Evolutionary conservation across 2,888 invertebrate genomes (phyloP).

Genomic region (Scaptomyza tumidula): DNA sequence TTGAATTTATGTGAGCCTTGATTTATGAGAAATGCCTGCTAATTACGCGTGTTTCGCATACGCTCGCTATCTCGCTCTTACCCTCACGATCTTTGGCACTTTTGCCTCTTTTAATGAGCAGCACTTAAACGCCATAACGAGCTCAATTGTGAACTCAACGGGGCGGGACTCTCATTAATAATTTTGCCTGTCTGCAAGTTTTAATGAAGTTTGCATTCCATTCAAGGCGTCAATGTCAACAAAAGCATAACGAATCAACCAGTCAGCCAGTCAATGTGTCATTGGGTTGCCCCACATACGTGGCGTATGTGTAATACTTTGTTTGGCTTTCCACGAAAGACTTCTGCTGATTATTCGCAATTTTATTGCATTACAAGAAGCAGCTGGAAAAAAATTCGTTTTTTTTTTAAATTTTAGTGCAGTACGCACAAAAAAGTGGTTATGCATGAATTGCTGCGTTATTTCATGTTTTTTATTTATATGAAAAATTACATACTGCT

Average conservation of each 20-base stretch:
- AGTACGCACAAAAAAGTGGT: constrained; percentile 13
- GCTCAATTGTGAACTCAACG: constrained; percentile 70
- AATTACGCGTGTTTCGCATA: constrained; percentile 51
- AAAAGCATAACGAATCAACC: constrained; percentile 32
- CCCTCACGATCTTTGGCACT: background rate
- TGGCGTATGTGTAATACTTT: constrained; percentile 46
- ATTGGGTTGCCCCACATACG: constrained; percentile 12
- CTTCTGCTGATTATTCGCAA: constrained; percentile 30
- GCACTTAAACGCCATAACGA: constrained; percentile 70
- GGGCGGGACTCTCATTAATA: constrained; percentile 63
- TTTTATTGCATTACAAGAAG: constrained; percentile 32
- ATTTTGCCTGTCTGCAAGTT: constrained; percentile 57
- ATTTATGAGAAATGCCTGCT: constrained; percentile 70
- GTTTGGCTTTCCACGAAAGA: constrained; percentile 3
- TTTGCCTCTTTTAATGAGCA: constrained; percentile 58
- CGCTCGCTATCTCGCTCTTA: constrained; percentile 1
- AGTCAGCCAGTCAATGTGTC: constrained; percentile 1
- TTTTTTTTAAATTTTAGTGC: constrained; percentile 42
- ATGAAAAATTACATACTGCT: constrained; percentile 24
- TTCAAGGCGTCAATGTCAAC: constrained; percentile 54
- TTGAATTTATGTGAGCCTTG: constrained; percentile 43
- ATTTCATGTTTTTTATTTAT: background rate
- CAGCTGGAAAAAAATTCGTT: constrained; percentile 14
- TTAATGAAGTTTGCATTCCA: constrained; percentile 74
- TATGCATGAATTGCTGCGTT: constrained; percentile 34